Conservation (phyloP, 2,888 invertebrate genomes). For the Rhagophthalmus giganteus region DNA sequence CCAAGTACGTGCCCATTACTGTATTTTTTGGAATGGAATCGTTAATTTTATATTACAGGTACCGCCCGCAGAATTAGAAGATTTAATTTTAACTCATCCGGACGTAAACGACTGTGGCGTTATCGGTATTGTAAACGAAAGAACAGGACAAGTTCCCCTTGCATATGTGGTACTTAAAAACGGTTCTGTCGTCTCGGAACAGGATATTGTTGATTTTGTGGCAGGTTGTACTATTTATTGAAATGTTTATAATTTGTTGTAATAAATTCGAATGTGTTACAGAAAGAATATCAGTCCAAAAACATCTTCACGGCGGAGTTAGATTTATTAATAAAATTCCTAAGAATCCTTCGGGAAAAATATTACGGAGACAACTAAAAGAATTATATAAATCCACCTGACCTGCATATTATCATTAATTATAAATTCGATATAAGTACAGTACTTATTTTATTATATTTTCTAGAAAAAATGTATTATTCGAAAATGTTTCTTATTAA, state of each 20-base stretch:
- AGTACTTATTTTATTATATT: too few species aligned
- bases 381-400: constrained; percentile 16
- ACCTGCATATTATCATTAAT: too few species aligned
- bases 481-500: too few species aligned
- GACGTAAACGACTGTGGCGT: constrained; percentile 80
- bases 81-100: constrained; percentile 72
- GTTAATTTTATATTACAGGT: constrained; percentile 61
- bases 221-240: constrained; percentile 46
- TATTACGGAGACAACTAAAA: constrained; percentile 62
- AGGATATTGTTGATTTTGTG: constrained; percentile 54
- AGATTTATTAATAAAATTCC: constrained; percentile 73
- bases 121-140: constrained; percentile 74
- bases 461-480: too few species aligned
- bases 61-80: constrained; percentile 86
- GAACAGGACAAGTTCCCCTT: constrained; percentile 74
- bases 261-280: too few species aligned
- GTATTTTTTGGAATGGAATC: too few species aligned
- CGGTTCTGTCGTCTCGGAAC: constrained; percentile 56
- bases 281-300: constrained; percentile 67
- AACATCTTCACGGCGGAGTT: constrained; percentile 74
- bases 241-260: too few species aligned
- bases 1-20: too few species aligned
- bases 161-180: constrained; percentile 74
- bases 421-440: too few species aligned
- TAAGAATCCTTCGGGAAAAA: constrained; percentile 78